Conservation (phyloP, 2,113 vertebrate species). For the Trematomus loennbergii region DNA sequence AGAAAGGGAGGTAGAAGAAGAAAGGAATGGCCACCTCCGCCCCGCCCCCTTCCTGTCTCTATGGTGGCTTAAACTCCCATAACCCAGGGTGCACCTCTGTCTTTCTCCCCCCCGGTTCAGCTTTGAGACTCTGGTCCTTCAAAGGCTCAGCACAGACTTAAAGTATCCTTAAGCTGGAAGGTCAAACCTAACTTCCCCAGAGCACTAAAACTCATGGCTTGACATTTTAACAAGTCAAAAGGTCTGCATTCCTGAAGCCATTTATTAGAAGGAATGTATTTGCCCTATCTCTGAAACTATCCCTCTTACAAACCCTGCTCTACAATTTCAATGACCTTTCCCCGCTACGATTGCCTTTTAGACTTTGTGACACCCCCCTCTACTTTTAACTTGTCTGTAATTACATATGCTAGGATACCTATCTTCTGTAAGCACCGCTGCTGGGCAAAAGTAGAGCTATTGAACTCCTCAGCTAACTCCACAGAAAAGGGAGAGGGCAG, state of each 20-base stretch:
- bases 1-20: slow-evolving; percentile 9
- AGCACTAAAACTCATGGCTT: slow-evolving; percentile 15
- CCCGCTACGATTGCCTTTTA: not conserved
- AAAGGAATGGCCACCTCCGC: slow-evolving; percentile 7
- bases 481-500: not conserved
- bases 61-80: slow-evolving; percentile 37
- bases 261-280: slow-evolving; percentile 22
- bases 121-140: slow-evolving; percentile 9
- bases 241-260: slow-evolving; percentile 19
- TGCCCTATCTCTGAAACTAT: slow-evolving; percentile 12
- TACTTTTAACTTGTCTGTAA: slow-evolving; percentile 14
- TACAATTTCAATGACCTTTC: slow-evolving; percentile 18
- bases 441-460: slow-evolving; percentile 6
- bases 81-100: slow-evolving; percentile 38
- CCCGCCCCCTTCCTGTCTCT: slow-evolving; percentile 45
- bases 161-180: slow-evolving; percentile 22
- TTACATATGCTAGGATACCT: slow-evolving; percentile 5
- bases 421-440: not conserved
- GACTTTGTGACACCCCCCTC: slow-evolving; percentile 12
- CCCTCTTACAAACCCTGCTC: slow-evolving; percentile 16
- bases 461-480: slow-evolving; percentile 11
- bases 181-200: slow-evolving; percentile 21
- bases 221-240: slow-evolving; percentile 43
- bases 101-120: slow-evolving; percentile 45
- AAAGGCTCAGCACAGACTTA: slow-evolving; percentile 30